phyloP scores from a whole-genome alignment of 53 echinoderm and acorn worm genomes.

The Stichopus horrens region DNA sequence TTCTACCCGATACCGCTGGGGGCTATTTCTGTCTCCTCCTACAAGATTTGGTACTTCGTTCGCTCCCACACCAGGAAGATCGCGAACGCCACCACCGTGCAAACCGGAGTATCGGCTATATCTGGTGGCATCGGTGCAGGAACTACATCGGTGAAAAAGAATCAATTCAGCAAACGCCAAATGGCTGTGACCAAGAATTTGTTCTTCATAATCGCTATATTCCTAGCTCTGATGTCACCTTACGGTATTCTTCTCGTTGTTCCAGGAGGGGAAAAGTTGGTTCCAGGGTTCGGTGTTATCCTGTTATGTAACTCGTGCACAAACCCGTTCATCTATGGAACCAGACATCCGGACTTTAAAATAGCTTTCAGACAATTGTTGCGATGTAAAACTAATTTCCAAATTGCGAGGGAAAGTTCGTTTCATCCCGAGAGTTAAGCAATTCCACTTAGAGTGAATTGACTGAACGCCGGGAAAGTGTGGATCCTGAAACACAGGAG shows the following conservation, averaged over 20 bases:
- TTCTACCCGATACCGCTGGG: slow-evolving; percentile 73
- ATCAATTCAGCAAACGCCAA: slow-evolving; percentile 65
- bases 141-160: slow-evolving; percentile 8
- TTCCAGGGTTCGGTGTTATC: slow-evolving; percentile 68
- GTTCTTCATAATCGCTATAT: slow-evolving; percentile 72
- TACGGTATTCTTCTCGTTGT: slow-evolving; percentile 72
- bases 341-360: slow-evolving; percentile 80
- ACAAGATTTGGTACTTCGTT: slow-evolving; percentile 77
- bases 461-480: too few species aligned
- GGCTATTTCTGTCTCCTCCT: slow-evolving; percentile 34
- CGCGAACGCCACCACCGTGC: slow-evolving; percentile 44
- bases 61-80: slow-evolving; percentile 63
- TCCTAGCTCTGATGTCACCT: slow-evolving; percentile 68
- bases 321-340: slow-evolving; percentile 83
- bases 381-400: slow-evolving; percentile 52
- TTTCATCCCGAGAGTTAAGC: slow-evolving; percentile 7
- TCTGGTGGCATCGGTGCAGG: slow-evolving; percentile 48
- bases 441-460: too few species aligned
- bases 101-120: background rate
- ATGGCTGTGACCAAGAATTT: slow-evolving; percentile 89
- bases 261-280: slow-evolving; percentile 73
- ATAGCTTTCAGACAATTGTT: slow-evolving; percentile 59
- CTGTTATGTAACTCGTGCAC: slow-evolving; percentile 75
- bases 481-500: too few species aligned
- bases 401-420: slow-evolving; percentile 37